Evolutionary conservation across 1,140 invertebrate species (phyloP).

Genomic region (Drosophila orena): DNA sequence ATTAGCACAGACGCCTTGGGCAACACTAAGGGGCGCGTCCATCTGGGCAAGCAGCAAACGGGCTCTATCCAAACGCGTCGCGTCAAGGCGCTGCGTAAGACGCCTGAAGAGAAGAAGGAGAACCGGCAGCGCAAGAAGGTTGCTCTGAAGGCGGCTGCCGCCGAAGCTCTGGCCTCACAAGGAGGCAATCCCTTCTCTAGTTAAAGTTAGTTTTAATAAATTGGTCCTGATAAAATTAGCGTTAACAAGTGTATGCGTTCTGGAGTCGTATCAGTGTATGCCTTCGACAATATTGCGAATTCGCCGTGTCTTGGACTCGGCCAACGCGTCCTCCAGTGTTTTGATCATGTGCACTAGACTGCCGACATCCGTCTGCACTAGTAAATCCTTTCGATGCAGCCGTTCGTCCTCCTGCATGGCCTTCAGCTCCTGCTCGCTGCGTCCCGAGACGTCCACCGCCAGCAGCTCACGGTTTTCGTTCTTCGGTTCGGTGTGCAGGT

Average conservation of each 20-base stretch:
- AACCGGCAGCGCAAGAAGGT: constrained; percentile 86
- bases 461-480: constrained; percentile 77
- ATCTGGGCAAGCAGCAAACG: constrained; percentile 96
- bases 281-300: constrained; percentile 74
- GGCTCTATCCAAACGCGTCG: constrained; percentile 95
- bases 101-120: constrained; percentile 88
- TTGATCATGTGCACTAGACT: constrained; percentile 73
- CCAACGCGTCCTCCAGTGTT: constrained; percentile 73
- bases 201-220: constrained; percentile 73
- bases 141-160: constrained; percentile 67
- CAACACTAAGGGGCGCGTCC: constrained; percentile 95
- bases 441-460: constrained; percentile 36
- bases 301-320: constrained; percentile 75
- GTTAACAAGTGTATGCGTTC: constrained; percentile 45
- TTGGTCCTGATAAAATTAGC: constrained; percentile 74
- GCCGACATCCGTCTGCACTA: constrained; percentile 78
- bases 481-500: constrained; percentile 77
- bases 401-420: constrained; percentile 70
- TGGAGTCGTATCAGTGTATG: constrained; percentile 64
- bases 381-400: constrained; percentile 72
- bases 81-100: constrained; percentile 95
- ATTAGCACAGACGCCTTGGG: constrained; percentile 94
- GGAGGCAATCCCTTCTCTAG: constrained; percentile 37
- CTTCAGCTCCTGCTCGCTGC: constrained; percentile 53
- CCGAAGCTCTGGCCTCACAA: constrained; percentile 52